Evolutionary conservation across 2,797 vertebrate genomes (phyloP), one percentile per base, ranked within the genome.

Genomic region (Galagoides demidoff): DNA sequence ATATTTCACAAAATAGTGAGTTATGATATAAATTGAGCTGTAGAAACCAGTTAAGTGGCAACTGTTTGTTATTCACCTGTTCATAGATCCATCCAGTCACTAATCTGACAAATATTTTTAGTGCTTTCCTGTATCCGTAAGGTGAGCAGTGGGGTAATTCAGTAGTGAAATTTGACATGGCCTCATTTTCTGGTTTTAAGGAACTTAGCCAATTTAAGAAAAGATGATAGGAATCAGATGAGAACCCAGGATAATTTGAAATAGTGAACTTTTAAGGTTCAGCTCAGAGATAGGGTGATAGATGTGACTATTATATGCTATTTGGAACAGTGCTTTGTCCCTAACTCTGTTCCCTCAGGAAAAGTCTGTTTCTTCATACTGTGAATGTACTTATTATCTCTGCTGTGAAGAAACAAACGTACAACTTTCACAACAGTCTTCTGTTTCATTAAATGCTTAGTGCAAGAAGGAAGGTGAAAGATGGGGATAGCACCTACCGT

Each of bases 401-500:
- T 70, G 37, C 7, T 49, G 23, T 7, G 7, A 88, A 85, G 6
- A 90, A 94, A 74, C 12, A 95, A 76, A 66, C 25, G 83, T 89
- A 1, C 86, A 83, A 64, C 7, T 91, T 66, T 23, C 34, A 25
- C 1, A 70, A 49, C 31, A 86, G 20, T 19, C 23, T 52, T 84
- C 89, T 92, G 7, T 92, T 95, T 85, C 31, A 85, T 61, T 73
- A 79, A 66, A 82, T 88, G 1, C 39, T 91, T 86, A 89, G 29
- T n/a, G 31, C 37, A 66, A 81, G 4, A 39, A 27, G 63, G 0
- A 61, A 29, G 3, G 1, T 17, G 4, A 85, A 61, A 90, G 59
- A 25, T 11, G 7, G 2, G 45, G 11, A 49, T 49, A 49, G 45
- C 45, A 49, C 45, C 45, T 49, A 13, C 45, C 45, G 11, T 12